Evolutionary conservation across 2,888 invertebrate genomes (phyloP).

Genomic region (Ochropleura plecta): DNA sequence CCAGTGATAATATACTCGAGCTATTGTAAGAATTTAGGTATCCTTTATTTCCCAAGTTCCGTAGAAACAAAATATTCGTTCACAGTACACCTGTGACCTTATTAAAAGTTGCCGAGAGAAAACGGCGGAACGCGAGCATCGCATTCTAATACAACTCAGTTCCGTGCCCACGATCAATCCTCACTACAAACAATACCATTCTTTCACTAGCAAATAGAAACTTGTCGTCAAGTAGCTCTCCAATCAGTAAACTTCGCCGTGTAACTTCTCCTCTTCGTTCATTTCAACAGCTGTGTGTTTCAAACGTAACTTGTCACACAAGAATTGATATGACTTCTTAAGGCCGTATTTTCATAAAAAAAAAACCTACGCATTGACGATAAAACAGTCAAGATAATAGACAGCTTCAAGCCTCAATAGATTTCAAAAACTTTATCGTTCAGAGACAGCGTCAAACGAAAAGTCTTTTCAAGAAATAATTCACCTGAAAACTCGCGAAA

Average conservation of each 20-base stretch:
- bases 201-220: constrained; percentile 70
- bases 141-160: constrained; percentile 62
- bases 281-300: constrained; percentile 52
- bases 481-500: constrained; percentile 44
- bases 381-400: constrained; percentile 17
- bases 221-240: constrained; percentile 70
- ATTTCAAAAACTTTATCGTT: constrained; percentile 49
- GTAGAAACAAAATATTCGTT: constrained; percentile 55
- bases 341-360: constrained; percentile 8
- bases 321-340: constrained; percentile 6
- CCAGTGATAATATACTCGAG: constrained; percentile 51
- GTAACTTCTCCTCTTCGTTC: constrained; percentile 57
- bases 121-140: constrained; percentile 44
- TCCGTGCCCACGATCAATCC: constrained; percentile 62
- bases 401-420: constrained; percentile 42
- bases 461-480: constrained; percentile 41
- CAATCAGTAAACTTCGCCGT: constrained; percentile 69
- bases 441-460: constrained; percentile 45
- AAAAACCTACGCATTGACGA: not conserved
- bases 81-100: constrained; percentile 63
- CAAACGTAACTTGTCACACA: constrained; percentile 24
- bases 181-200: constrained; percentile 57
- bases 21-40: constrained; percentile 51
- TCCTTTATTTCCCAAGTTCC: constrained; percentile 45
- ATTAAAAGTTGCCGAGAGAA: constrained; percentile 60